These are phyloP conservation scores for Eurytoma californica DNA, from an alignment of 2,888 invertebrate genomes.

Conservation along the genomic window DNA sequence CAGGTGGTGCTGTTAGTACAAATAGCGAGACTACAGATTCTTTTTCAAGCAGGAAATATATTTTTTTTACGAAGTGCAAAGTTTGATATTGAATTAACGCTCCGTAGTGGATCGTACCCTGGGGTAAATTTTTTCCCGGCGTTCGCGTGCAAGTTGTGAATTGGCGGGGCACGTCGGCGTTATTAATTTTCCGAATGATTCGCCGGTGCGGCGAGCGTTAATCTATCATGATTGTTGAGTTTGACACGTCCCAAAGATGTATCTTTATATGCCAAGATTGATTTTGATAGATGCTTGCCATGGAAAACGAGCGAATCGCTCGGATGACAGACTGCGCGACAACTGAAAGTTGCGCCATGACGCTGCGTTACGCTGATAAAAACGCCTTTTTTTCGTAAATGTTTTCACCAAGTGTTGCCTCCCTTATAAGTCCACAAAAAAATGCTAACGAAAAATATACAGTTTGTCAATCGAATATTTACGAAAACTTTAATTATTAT, in stretches of 20 bases:
- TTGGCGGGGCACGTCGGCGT: neutral
- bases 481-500: too few relatives aligned
- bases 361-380: neutral
- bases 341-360: slow-evolving; percentile 18
- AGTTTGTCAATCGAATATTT: too few relatives aligned
- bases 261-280: slow-evolving; percentile 46
- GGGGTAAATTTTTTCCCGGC: too few relatives aligned
- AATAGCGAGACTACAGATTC: too few relatives aligned
- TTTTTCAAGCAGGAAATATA: too few relatives aligned
- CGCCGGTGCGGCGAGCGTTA: neutral
- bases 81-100: too few relatives aligned
- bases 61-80: too few relatives aligned
- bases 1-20: too few relatives aligned
- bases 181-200: slow-evolving; percentile 35
- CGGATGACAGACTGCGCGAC: slow-evolving; percentile 11
- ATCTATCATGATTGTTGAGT: slow-evolving; percentile 41
- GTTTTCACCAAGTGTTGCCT: neutral
- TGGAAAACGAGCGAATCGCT: slow-evolving; percentile 4
- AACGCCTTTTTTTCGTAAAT: neutral
- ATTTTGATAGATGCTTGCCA: slow-evolving; percentile 40
- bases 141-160: neutral
- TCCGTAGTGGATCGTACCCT: too few relatives aligned
- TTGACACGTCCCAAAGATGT: slow-evolving; percentile 29
- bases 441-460: too few relatives aligned
- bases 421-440: too few relatives aligned